These are phyloP conservation scores for Emys orbicularis DNA, from an alignment of 2,797 vertebrate genomes.

Conservation along the genomic window DNA sequence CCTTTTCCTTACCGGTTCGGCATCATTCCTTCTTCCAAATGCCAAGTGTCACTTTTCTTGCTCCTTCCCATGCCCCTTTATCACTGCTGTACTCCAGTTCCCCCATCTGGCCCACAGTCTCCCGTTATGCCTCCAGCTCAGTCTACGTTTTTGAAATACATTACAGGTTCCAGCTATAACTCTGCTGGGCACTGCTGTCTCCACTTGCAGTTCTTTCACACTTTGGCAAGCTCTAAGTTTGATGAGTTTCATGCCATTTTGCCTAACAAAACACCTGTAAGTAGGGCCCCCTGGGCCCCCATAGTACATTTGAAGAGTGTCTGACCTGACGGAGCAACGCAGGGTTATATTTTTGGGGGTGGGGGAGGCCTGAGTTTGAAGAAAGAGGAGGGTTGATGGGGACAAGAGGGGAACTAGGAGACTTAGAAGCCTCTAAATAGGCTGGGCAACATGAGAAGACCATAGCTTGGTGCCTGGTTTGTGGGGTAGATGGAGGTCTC, in stretches of 20 bases:
- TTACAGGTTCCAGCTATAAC: neutral
- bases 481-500: neutral
- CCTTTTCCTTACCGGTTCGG: neutral
- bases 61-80: no score
- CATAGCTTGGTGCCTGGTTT: fast-evolving
- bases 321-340: neutral
- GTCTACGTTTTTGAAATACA: fast-evolving
- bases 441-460: neutral
- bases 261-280: neutral
- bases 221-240: neutral
- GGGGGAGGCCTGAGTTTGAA: neutral
- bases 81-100: neutral
- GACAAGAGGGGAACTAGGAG: neutral
- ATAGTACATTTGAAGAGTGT: fast-evolving
- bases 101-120: no score
- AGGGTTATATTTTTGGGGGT: neutral
- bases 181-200: fast-evolving
- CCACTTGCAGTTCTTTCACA: neutral
- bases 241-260: neutral
- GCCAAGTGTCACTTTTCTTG: neutral
- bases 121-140: neutral
- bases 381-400: neutral
- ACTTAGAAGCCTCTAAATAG: fast-evolving
- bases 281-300: neutral
- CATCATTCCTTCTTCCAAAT: no score